phyloP scores from a whole-genome alignment of 2,113 vertebrate species.

The Pseudorhombus dupliciocellatus region DNA sequence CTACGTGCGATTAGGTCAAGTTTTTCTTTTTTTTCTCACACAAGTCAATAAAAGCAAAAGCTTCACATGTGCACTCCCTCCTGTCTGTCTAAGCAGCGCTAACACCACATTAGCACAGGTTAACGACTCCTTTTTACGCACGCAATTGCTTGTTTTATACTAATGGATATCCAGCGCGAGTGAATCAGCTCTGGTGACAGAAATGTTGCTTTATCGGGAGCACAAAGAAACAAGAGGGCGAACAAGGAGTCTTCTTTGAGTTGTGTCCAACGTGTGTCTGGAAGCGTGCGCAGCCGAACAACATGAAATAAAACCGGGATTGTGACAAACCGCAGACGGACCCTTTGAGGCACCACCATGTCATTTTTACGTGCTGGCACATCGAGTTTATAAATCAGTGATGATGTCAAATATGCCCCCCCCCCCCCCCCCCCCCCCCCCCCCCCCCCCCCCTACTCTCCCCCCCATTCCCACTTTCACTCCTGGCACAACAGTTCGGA shows the following conservation, averaged over 20 bases:
- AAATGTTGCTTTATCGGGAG: constrained; percentile 1
- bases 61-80: constrained; percentile 3
- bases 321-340: constrained; percentile 62
- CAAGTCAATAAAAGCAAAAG: constrained; percentile 54
- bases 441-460: no score
- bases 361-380: constrained; percentile 30
- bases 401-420: constrained; percentile 9
- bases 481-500: not conserved
- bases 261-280: constrained; percentile 11
- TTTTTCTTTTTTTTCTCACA: no score
- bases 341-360: constrained; percentile 25
- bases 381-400: not conserved
- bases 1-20: constrained; percentile 25
- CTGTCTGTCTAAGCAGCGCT: not conserved
- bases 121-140: constrained; percentile 17
- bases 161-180: not conserved
- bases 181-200: not conserved
- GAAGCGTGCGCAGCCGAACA: not conserved
- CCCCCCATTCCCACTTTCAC: not conserved
- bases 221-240: not conserved
- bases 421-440: no score
- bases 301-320: constrained; percentile 9
- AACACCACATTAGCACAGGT: constrained; percentile 33
- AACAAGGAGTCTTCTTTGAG: no score
- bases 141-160: constrained; percentile 13